Evolutionary conservation across 2,113 vertebrate species (phyloP), one percentile per base, ranked within the genome.

Genomic region (Campylomormyrus tamandua): DNA sequence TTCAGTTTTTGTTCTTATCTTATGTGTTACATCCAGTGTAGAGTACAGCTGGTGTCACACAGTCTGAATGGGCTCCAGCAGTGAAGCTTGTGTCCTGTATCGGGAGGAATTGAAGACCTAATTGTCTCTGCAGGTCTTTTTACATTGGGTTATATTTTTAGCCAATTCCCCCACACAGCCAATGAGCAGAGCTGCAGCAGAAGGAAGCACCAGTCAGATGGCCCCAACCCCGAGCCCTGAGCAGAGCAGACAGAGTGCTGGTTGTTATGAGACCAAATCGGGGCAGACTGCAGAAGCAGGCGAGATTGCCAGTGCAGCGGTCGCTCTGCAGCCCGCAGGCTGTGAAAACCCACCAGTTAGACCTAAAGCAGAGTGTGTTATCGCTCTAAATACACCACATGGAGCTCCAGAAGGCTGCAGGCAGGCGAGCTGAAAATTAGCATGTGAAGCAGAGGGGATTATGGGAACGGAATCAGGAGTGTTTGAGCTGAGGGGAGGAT

Each of bases 361-460:
- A 17, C 24, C 31, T 39, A 39, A 27, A 45, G 31, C 74, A 53
- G 39, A 56, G 50, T 19, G 17, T 83, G 42, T 17, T 74, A 31
- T 88, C 5, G n/a, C 45, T 31, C 62, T 49, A 80, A 83, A 46
- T 17, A 62, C 39, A 84, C 13, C 53, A 89, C 49, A 58, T 17
- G 49, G 10, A 48, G 49, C 24, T 27, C 27, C 24, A 62, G 58
- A 48, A 42, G 53, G 35, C 56, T 24, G 56, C 31, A 45, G 56
- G 42, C 89, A 46, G 48, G 77, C 80, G 3, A 17, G 24, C 19
- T 48, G 35, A 48, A 62, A 89, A 89, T 46, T 42, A 85, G n/a
- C 89, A 84, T 46, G 19, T 83, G 52, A 45, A 56, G 77, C 50
- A 58, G 31, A 84, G 21, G 77, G 39, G 77, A 83, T 83, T 89